Base-by-base conservation (phyloP, 2,797 vertebrate species). In the Tolypeutes matacus region DNA sequence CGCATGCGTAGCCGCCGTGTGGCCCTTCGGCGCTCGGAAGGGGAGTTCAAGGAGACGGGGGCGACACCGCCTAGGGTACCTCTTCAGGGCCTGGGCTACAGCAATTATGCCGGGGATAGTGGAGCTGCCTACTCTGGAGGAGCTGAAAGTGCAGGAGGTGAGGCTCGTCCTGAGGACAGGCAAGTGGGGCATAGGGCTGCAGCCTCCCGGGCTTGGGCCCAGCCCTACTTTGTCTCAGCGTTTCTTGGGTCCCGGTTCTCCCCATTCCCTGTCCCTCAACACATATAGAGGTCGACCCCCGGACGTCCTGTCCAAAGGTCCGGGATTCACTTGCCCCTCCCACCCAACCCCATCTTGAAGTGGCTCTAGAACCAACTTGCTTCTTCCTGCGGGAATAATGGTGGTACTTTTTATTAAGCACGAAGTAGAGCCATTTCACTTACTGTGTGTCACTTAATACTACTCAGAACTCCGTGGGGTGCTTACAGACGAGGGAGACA, bases 121-220 rank as follows among this genome's bases (percentile, higher is more conserved):
- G 95, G 98, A 99, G 31, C 34, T 99, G 20, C 99, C 99, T 17
- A 72, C 98, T 11, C 29, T 98, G 93, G 98, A 99, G 97, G 99
- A 99, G 92, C 98, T 99, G 82, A 98, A 98, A 1, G 99, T 99
- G 93, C 98, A 98, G 14, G 99, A 99, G 99, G 99, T 99, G 98
- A 99, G 99, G 92, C 70, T 94, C 15, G 56, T 88, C 70, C 53
- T 23, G 31, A 82, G 81, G 77, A 84, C 83, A 70, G 87, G 82
- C 93, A 62, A 27, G 69, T 62, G 46, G 77, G 94, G 51, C 62
- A 5, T 7, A 17, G 65, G 88, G 69, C 62, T 70, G 83, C 82
- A 25, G 76, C 82, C 80, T 56, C 23, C 34, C 49, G 36, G 56
- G 31, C 87, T 81, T 31, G 46, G 94, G 77, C 60, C 95, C 70